Conservation (phyloP, 2,888 invertebrate genomes). For the Apoda limacodes region DNA sequence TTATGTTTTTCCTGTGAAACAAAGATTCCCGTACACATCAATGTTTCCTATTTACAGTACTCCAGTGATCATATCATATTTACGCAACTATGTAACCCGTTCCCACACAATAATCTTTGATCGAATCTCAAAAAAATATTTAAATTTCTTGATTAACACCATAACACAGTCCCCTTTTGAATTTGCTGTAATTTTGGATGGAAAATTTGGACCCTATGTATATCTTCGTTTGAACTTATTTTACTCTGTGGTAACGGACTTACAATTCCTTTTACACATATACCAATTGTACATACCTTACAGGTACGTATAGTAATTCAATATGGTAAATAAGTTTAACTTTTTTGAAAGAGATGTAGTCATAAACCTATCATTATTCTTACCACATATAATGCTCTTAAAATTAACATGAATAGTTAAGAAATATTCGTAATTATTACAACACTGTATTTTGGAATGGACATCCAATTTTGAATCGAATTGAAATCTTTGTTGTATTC, state of each 20-base stretch:
- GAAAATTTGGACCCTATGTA: constrained; percentile 64
- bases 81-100: constrained; percentile 34
- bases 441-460: no score
- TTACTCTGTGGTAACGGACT: constrained; percentile 54
- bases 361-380: no score
- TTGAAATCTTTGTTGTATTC: no score
- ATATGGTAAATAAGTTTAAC: no score
- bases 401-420: no score
- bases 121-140: not conserved
- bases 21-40: constrained; percentile 67
- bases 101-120: constrained; percentile 19
- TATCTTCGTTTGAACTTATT: constrained; percentile 40
- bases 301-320: no score
- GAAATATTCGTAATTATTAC: no score
- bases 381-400: no score
- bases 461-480: no score
- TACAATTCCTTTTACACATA: constrained; percentile 31
- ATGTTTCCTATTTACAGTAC: constrained; percentile 56
- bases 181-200: constrained; percentile 55
- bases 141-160: constrained; percentile 10
- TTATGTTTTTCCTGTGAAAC: constrained; percentile 63
- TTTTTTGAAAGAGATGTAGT: no score
- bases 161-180: constrained; percentile 49
- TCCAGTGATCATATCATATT: no score
- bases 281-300: no score